Percentiles rank a stretch among this genome's conserved stretches.
phyloP scores from a whole-genome alignment of 2,113 vertebrate genomes.

The Xiphophorus maculatus region DNA sequence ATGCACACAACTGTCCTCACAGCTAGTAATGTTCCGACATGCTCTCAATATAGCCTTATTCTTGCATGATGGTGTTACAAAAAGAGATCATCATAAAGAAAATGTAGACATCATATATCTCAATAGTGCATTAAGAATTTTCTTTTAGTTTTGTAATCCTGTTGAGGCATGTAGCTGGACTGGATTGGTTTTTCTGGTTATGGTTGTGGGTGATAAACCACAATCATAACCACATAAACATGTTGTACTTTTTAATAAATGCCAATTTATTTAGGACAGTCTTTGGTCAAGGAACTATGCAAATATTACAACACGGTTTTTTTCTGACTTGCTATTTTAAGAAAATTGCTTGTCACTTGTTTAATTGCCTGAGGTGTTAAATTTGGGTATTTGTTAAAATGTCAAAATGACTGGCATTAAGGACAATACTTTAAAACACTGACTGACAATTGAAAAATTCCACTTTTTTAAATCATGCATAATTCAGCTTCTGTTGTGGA shows the following conservation, averaged over 20 bases:
- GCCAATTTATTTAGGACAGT: background rate
- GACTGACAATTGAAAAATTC: constrained; percentile 58
- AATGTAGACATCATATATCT: background rate
- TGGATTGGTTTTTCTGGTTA: background rate
- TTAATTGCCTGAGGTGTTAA: constrained; percentile 35
- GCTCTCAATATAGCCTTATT: constrained; percentile 5
- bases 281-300: constrained; percentile 1
- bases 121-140: constrained; percentile 7
- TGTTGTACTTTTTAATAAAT: background rate
- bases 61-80: background rate
- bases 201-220: too few relatives aligned
- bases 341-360: constrained; percentile 33
- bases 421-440: constrained; percentile 48
- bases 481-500: constrained; percentile 53
- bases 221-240: too few relatives aligned
- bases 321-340: constrained; percentile 12
- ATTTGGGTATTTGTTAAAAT: constrained; percentile 54
- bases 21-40: background rate
- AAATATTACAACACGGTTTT: background rate
- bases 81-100: constrained; percentile 1
- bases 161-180: background rate
- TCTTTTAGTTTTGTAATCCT: background rate
- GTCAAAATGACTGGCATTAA: constrained; percentile 59
- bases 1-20: constrained; percentile 39
- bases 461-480: constrained; percentile 63